A percentile compares a stretch with the other conserved stretches of the same genome.
phyloP scores from a whole-genome alignment of 1,140 invertebrate species.

The Heliconius nattereri region DNA sequence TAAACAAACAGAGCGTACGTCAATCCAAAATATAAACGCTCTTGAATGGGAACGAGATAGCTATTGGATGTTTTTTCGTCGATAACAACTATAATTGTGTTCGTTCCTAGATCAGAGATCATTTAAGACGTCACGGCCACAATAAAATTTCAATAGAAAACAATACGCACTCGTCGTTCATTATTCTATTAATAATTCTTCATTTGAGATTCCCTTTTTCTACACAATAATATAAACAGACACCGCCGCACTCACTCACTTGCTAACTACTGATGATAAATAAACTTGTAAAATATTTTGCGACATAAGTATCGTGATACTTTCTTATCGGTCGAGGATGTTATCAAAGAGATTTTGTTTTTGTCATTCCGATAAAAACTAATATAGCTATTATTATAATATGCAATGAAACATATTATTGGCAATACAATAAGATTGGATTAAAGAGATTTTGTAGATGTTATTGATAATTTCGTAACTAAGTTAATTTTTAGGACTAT shows the following conservation, averaged over 20 bases:
- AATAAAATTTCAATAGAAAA: neutral
- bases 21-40: conserved; percentile 3
- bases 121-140: neutral
- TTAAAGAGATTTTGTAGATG: no score
- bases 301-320: neutral
- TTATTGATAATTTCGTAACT: no score
- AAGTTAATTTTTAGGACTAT: no score
- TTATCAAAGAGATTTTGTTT: conserved; percentile 5
- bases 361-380: neutral
- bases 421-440: no score
- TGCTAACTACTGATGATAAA: neutral
- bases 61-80: neutral
- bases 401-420: no score
- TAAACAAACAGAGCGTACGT: conserved; percentile 6
- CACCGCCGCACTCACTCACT: neutral
- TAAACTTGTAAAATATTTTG: neutral
- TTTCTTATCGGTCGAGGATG: neutral
- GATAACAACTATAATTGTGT: neutral
- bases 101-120: neutral
- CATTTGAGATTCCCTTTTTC: neutral
- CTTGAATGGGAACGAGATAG: conserved; percentile 13
- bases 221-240: neutral
- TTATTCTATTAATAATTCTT: neutral
- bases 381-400: neutral
- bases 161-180: conserved; percentile 7